phyloP scores from a whole-genome alignment of 1,140 invertebrate genomes.

The Leptopilina boulardi region DNA sequence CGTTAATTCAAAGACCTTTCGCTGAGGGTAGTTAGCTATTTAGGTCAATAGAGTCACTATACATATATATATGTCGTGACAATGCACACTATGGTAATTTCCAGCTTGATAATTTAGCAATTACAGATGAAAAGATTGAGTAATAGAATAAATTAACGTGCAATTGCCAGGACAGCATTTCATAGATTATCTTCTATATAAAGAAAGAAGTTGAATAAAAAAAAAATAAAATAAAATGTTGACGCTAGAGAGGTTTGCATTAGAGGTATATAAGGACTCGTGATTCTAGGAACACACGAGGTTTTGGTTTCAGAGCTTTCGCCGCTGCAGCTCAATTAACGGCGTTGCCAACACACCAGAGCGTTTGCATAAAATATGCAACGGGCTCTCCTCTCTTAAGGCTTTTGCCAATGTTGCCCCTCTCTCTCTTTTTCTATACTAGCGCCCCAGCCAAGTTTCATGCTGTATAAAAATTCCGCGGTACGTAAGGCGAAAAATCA shows the following conservation, averaged over 20 bases:
- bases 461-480: constrained; percentile 53
- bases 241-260: not conserved
- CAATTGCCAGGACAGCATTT: not conserved
- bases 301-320: constrained; percentile 50
- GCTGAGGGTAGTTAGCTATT: not conserved
- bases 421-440: too few relatives aligned
- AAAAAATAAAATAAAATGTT: not conserved
- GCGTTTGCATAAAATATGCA: constrained; percentile 64
- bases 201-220: not conserved
- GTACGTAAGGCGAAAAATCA: constrained; percentile 53
- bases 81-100: not conserved
- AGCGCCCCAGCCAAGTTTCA: constrained; percentile 42
- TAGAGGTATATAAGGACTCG: constrained; percentile 25
- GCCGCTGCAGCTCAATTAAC: constrained; percentile 58
- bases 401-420: constrained; percentile 44
- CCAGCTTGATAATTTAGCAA: not conserved
- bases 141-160: constrained; percentile 20
- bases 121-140: constrained; percentile 16
- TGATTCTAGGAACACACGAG: constrained; percentile 22
- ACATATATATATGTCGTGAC: not conserved
- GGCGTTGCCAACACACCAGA: constrained; percentile 50
- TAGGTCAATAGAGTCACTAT: not conserved
- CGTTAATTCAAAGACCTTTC: constrained; percentile 5
- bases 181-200: not conserved
- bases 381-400: constrained; percentile 47